These are phyloP conservation scores for Spilogale gracilis DNA, from an alignment of 2,113 vertebrate genomes.

Conservation along the genomic window DNA sequence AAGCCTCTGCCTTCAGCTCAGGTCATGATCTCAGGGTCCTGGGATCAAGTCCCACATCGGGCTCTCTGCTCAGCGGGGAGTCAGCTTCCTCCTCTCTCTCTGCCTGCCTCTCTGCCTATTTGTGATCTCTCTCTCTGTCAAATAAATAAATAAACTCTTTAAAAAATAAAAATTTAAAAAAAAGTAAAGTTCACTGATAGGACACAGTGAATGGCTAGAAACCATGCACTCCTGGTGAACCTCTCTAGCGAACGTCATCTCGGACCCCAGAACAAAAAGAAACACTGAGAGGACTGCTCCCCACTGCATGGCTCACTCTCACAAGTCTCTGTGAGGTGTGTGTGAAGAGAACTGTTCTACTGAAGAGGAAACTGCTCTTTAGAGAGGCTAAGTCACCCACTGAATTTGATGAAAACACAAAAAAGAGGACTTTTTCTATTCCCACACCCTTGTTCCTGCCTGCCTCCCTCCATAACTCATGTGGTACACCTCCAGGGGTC, in stretches of 20 bases:
- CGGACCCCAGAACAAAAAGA: not conserved
- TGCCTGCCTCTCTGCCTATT: no score
- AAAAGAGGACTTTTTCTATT: not conserved
- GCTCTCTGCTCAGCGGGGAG: no score
- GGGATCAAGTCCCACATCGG: no score
- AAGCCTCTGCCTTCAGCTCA: no score
- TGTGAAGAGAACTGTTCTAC: not conserved
- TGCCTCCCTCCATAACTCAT: not conserved
- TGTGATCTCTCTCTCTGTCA: no score
- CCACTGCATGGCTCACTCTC: not conserved
- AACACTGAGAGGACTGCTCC: not conserved
- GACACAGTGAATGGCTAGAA: not conserved
- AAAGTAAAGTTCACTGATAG: not conserved
- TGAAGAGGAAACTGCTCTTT: constrained; percentile 28
- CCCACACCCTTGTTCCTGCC: not conserved
- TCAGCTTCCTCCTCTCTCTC: no score
- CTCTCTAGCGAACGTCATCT: not conserved
- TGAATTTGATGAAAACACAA: not conserved
- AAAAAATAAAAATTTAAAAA: no score
- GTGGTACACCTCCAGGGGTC: not conserved
- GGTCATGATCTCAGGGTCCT: no score
- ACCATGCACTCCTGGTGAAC: not conserved
- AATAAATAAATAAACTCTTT: no score
- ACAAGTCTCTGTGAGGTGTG: not conserved
- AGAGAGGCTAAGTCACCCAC: constrained; percentile 24